Base-by-base conservation (phyloP, 1,140 invertebrate genomes). In the Drosophila kepulauana region DNA sequence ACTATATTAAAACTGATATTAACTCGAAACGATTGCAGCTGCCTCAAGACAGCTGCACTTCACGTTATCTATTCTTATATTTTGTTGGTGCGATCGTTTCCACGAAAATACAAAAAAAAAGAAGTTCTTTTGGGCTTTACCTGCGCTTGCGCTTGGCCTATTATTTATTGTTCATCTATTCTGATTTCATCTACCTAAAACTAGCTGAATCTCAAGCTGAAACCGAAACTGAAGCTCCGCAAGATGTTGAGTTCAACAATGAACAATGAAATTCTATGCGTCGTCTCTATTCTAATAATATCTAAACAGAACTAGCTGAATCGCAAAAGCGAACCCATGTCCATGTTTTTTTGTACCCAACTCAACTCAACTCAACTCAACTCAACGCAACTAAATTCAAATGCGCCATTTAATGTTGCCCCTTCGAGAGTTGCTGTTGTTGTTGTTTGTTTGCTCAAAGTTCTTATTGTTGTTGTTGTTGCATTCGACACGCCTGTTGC, bases 321-420 rank as follows among this genome's bases (percentile, higher is more conserved):
- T 49, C 33, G 7, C 51, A 49, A 58, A 51, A 38, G 1, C 6
- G 49, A 43, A 16, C 25, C 65, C 57, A 33, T 54, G 33, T n/a
- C 5, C 33, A 6, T 10, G 35, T 38, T 8, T 10, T 10, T 38
- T 8, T 10, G 35, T 8, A 38, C 25, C 54, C 48, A 41, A 63
- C 38, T 28, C 4, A 58, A 58, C 1, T 28, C 20, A 59, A 41
- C 54, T 28, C 20, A 59, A 41, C 54, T 33, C 57, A 33, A 65
- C 48, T 62, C 59, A 78, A 77, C 62, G 52, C 59, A 80, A 78
- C 75, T 72, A 48, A 64, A 65, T 71, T 65, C 61, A 86, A 81
- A 81, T 85, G 77, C 81, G 81, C 77, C 81, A 87, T 82, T 87
- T 75, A 16, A 49, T 65, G 51, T 73, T 79, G 74, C 68, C 74